phyloP scores from a whole-genome alignment of 2,113 vertebrate genomes.

The Pollachius pollachius region DNA sequence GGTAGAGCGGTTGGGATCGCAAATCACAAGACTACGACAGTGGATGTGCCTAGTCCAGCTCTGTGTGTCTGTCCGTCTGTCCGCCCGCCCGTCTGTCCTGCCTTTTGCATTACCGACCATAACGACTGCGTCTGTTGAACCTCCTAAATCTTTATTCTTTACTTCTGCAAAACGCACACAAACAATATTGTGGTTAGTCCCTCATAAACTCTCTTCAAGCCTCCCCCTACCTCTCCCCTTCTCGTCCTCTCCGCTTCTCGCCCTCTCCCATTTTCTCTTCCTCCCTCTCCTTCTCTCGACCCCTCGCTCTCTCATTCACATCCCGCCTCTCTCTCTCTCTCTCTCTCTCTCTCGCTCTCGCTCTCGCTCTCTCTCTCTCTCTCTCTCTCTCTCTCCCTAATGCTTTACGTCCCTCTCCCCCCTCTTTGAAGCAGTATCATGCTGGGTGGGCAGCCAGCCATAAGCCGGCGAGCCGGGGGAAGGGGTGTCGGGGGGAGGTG shows the following conservation, averaged over 20 bases:
- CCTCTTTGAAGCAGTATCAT: background rate
- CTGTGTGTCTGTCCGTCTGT: background rate
- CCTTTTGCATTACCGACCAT: too few relatives aligned
- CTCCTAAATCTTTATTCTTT: too few relatives aligned
- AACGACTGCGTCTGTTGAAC: too few relatives aligned
- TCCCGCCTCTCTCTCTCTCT: too few relatives aligned
- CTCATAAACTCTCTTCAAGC: too few relatives aligned
- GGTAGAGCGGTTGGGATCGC: background rate
- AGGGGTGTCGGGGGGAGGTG: constrained; percentile 56
- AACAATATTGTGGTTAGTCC: too few relatives aligned
- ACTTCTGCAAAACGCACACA: too few relatives aligned
- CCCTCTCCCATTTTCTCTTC: too few relatives aligned
- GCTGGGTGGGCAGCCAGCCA: background rate
- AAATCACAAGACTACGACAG: background rate
- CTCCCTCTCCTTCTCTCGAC: background rate
- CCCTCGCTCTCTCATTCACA: constrained; percentile 7
- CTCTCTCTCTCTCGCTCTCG: constrained; percentile 23
- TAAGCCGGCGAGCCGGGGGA: constrained; percentile 4
- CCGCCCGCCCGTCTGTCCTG: background rate
- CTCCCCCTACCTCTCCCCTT: background rate
- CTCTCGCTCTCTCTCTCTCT: constrained; percentile 21
- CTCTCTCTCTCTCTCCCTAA: constrained; percentile 14
- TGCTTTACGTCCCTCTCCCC: constrained; percentile 24
- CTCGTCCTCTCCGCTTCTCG: background rate
- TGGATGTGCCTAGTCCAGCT: too few relatives aligned